A percentile compares a stretch with the other conserved stretches of the same genome.
Conservation (phyloP, 2,888 invertebrate genomes). For the Graphium colonna region DNA sequence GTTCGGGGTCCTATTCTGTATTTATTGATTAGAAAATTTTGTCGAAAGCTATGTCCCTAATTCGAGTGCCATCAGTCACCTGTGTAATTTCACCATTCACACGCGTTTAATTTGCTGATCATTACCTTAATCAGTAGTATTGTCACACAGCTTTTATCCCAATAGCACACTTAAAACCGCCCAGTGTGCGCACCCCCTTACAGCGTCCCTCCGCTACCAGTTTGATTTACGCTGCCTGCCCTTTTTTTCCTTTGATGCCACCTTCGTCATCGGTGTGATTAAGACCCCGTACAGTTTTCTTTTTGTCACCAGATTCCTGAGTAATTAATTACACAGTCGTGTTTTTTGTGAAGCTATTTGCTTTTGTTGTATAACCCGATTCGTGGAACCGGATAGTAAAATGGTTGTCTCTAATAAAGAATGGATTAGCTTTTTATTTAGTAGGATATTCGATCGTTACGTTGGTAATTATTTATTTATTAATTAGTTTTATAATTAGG, state of each 20-base stretch:
- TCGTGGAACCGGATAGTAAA: neutral
- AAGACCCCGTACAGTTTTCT: conserved; percentile 16
- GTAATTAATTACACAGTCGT: conserved; percentile 15
- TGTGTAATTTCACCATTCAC: too few species aligned
- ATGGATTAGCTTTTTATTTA: neutral
- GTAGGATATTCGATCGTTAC: neutral
- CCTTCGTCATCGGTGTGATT: conserved; percentile 23
- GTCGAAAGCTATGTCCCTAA: too few species aligned
- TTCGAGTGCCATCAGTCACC: too few species aligned
- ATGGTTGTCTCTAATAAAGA: neutral
- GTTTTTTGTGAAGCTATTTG: conserved; percentile 1
- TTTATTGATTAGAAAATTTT: too few species aligned
- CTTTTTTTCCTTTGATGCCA: conserved; percentile 23
- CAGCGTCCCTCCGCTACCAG: neutral
- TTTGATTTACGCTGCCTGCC: conserved; percentile 21
- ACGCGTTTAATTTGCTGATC: too few species aligned
- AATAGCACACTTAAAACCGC: neutral
- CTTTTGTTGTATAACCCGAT: neutral
- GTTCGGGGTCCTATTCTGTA: too few species aligned
- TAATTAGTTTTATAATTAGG: too few species aligned
- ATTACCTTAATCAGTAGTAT: neutral
- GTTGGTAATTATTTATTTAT: too few species aligned
- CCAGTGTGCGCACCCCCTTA: conserved; percentile 6
- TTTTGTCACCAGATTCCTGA: conserved; percentile 18
- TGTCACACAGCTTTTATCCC: neutral